phyloP scores from a whole-genome alignment of 2,113 vertebrate species.

The Actenoides hombroni region DNA sequence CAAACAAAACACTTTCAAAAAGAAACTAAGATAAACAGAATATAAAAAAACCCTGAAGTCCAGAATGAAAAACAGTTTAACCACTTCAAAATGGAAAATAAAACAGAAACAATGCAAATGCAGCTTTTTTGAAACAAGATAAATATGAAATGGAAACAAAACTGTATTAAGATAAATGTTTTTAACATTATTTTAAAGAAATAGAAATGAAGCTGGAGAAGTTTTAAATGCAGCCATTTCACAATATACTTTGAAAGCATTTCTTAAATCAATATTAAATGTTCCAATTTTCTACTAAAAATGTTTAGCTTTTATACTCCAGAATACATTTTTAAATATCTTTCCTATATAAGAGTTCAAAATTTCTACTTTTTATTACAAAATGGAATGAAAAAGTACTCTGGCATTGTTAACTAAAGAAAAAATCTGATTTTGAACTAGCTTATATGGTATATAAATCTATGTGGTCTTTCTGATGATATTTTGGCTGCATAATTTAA shows the following conservation, averaged over 20 bases:
- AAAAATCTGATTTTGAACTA: background rate
- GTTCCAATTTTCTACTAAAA: background rate
- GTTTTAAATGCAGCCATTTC: background rate
- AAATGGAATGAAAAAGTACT: background rate
- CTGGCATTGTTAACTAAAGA: background rate
- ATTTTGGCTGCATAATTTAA: background rate
- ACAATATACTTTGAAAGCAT: background rate
- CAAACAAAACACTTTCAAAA: background rate
- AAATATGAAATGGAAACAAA: background rate
- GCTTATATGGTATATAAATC: background rate
- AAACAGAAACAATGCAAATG: background rate
- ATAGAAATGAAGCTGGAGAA: background rate
- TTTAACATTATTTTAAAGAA: background rate
- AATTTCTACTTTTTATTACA: background rate
- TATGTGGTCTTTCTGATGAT: background rate
- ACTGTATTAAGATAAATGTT: background rate
- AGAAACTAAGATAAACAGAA: background rate
- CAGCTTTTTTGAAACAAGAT: background rate
- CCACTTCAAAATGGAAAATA: background rate
- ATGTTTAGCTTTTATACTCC: fast-evolving
- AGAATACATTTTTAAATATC: background rate
- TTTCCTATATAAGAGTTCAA: background rate
- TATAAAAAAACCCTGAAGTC: background rate
- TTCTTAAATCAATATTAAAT: background rate
- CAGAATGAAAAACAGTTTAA: background rate